Evolutionary conservation across 1,140 invertebrate genomes (phyloP).

Genomic region (Drosophila teissieri): DNA sequence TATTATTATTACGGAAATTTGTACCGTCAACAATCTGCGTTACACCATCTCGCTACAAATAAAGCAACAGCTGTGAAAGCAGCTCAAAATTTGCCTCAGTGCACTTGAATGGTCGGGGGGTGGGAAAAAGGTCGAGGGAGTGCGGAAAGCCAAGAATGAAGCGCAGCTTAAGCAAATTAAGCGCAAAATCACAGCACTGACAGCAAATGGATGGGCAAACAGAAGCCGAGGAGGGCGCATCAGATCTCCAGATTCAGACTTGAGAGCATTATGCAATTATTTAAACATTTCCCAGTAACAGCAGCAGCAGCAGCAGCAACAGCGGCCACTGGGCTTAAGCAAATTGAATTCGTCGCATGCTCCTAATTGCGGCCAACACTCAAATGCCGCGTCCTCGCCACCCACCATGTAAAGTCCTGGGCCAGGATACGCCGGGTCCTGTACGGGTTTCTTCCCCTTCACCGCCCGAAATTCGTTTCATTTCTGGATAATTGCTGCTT

Average conservation of each 20-base stretch:
- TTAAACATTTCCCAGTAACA: slow-evolving; percentile 60
- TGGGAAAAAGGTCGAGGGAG: slow-evolving; percentile 5
- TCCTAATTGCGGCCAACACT: slow-evolving; percentile 75
- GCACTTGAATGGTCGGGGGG: slow-evolving; percentile 4
- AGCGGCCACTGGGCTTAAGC: slow-evolving; percentile 56
- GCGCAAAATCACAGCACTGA: slow-evolving; percentile 67
- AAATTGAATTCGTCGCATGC: slow-evolving; percentile 75
- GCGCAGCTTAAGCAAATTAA: slow-evolving; percentile 81
- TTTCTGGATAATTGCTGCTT: slow-evolving; percentile 79
- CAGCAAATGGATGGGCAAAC: slow-evolving; percentile 44
- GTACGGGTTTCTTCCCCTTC: not conserved
- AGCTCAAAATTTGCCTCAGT: not conserved
- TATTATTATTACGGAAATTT: no score
- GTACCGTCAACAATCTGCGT: no score
- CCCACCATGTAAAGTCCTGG: slow-evolving; percentile 59
- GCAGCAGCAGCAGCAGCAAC: not conserved
- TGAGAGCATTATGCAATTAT: slow-evolving; percentile 70
- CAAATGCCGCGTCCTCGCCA: slow-evolving; percentile 50
- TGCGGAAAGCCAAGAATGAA: slow-evolving; percentile 58
- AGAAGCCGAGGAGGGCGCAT: slow-evolving; percentile 8
- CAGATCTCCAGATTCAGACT: slow-evolving; percentile 36
- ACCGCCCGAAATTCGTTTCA: slow-evolving; percentile 45
- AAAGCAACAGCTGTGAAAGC: no score
- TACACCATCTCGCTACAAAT: no score
- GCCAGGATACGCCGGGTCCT: slow-evolving; percentile 21